Evolutionary conservation across 2,888 invertebrate genomes (phyloP), one percentile per base, ranked within the genome.

Genomic region (Cheilosia pagana): DNA sequence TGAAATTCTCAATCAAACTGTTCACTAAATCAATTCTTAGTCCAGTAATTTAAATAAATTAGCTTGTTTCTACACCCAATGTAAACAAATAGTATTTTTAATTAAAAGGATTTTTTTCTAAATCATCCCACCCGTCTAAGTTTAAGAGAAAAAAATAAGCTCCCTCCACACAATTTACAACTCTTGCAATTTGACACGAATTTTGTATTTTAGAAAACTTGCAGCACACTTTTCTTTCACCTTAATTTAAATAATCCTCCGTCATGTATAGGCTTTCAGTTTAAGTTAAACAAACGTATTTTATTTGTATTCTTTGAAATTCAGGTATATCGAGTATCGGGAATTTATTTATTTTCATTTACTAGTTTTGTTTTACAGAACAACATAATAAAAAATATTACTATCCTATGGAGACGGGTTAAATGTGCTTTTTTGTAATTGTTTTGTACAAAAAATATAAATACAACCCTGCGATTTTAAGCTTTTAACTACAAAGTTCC

Each of bases 361-460:
- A 7, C 41, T 48, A 67, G 39, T 63, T 55, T 63, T 45, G 43
- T 72, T 52, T 62, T 41, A 67, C 59, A 59, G 14, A 45, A 57
- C 16, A 52, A 72, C 23, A 28, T 35, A 43, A 28, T 2, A 43
- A 67, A 67, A 53, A 60, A 57, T 35, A 28, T 35, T 67, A n/a
- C 62, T 23, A 62, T 74, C 55, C 25, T 81, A 76, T 86, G 86
- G 86, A 81, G 86, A 86, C 86, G 86, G 86, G 86, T 86, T 81
- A 81, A 86, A 76, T 81, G 68, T 81, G 81, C 81, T 86, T 86
- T 35, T 86, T 86, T 86, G 86, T 81, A 74, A 81, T 86, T 86
- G 76, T 81, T 86, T 86, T 86, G 81, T 81, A 85, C 28, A 74
- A 50, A 65, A 60, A 63, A 63, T n/a, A 71, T 52, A 21, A 43